Evolutionary conservation across 2,888 invertebrate genomes (phyloP), one percentile per base, ranked within the genome.

Genomic region (Aporophyla lueneburgensis): DNA sequence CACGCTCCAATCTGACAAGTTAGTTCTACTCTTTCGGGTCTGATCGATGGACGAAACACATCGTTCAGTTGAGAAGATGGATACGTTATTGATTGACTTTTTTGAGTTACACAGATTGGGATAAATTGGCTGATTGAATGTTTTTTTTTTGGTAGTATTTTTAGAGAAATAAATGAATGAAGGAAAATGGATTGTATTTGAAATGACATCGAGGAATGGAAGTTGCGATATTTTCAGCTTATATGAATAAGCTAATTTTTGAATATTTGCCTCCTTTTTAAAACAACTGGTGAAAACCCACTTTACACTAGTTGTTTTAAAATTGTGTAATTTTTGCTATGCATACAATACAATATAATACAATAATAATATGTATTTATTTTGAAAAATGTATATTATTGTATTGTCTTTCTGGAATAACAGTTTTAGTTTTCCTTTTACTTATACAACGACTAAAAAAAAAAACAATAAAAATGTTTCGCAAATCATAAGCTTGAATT

Each of bases 1-100:
- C 95, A 92, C 93, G 92, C 95, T 94, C 92, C 95, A 95, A 95
- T 95, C 96, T 95, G 96, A 96, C 96, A 95, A 96, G 94, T 96
- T 95, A 94, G 95, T 94, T 94, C 92, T 91, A 92, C 93, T 93
- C 90, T 89, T 91, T 87, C 87, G 78, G 72, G 78, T 73, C 93
- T 95, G 96, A 96, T 96, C 91, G 95, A 96, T 96, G 93, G 92
- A 85, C 88, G 84, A 81, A 88, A 89, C 89, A 89, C 88, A 89
- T 86, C 86, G 86, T 73, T 83, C 85, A 63, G 79, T 85, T 89
- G 89, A 89, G 87, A 89, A 88, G 84, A 87, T 85, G 89, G 88
- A 90, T 87, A 87, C 90, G 90, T 89, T 93, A 93, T 93, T 93
- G 93, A 94, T 93, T 93, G 93, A 93, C 91, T 93, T 92, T 92